Evolutionary conservation across 2,888 invertebrate genomes (phyloP).

Genomic region (Hypselothyrea guttata): DNA sequence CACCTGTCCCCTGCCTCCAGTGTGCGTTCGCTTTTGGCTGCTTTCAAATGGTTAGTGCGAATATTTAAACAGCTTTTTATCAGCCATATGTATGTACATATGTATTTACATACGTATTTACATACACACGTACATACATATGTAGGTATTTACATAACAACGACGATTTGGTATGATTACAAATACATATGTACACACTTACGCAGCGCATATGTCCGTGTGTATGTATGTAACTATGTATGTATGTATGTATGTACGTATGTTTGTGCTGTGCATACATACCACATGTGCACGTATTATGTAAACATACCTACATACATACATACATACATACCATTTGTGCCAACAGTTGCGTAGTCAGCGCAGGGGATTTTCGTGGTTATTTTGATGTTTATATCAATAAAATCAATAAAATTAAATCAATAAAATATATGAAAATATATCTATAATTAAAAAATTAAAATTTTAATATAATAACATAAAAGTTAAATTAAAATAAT

Average conservation of each 20-base stretch:
- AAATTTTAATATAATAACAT: no score
- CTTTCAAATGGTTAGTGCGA: slow-evolving; percentile 45
- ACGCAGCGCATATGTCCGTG: slow-evolving; percentile 11
- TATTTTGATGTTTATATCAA: no score
- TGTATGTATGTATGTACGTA: slow-evolving; percentile 8
- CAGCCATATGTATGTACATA: slow-evolving; percentile 12
- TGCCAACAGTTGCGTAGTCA: slow-evolving; percentile 18
- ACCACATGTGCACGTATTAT: slow-evolving; percentile 19
- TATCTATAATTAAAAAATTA: no score
- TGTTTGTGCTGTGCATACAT: slow-evolving; percentile 8
- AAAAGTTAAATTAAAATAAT: no score
- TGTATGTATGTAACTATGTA: slow-evolving; percentile 13
- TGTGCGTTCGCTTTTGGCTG: slow-evolving; percentile 1
- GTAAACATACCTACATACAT: slow-evolving; percentile 5
- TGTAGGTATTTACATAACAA: slow-evolving; percentile 18
- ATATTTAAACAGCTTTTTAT: slow-evolving; percentile 60
- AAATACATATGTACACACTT: slow-evolving; percentile 9
- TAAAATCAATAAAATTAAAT: background rate
- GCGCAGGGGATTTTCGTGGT: no score
- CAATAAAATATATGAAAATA: background rate
- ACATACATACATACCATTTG: slow-evolving; percentile 27
- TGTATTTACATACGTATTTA: slow-evolving; percentile 15
- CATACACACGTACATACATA: slow-evolving; percentile 2
- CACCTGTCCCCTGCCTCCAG: background rate
- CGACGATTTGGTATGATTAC: slow-evolving; percentile 8